These are phyloP conservation scores for Alitta virens DNA, from an alignment of 2,888 invertebrate species.

Conservation along the genomic window DNA sequence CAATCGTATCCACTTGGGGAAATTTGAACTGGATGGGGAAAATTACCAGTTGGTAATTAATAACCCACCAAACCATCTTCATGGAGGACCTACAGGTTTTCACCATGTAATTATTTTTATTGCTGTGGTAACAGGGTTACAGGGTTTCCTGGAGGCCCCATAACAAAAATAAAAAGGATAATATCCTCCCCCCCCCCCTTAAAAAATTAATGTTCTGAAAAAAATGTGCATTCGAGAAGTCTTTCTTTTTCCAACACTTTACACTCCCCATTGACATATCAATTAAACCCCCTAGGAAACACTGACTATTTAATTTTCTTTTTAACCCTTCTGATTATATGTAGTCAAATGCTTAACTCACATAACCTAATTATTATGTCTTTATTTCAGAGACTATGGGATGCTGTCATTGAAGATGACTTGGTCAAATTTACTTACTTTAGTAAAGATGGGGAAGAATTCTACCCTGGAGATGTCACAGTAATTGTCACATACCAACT, in stretches of 20 bases:
- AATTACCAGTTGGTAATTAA: slow-evolving; percentile 73
- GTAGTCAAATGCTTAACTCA: too few species aligned
- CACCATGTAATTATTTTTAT: slow-evolving; percentile 64
- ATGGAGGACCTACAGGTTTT: slow-evolving; percentile 83
- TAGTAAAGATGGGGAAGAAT: slow-evolving; percentile 77
- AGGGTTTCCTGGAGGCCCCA: too few species aligned
- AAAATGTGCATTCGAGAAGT: too few species aligned
- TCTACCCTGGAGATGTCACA: slow-evolving; percentile 81
- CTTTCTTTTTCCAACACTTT: too few species aligned
- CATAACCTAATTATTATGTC: not conserved
- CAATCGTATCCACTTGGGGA: slow-evolving; percentile 71
- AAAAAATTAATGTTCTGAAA: too few species aligned
- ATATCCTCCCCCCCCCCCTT: too few species aligned
- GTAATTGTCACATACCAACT: slow-evolving; percentile 72
- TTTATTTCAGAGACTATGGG: slow-evolving; percentile 66
- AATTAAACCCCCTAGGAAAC: too few species aligned
- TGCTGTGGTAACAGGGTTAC: too few species aligned
- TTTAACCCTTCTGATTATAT: too few species aligned
- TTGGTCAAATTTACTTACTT: slow-evolving; percentile 73
- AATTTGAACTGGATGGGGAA: slow-evolving; percentile 69
- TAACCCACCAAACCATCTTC: slow-evolving; percentile 69
- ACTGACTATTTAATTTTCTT: too few species aligned
- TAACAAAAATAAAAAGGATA: too few species aligned
- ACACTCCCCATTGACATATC: too few species aligned
- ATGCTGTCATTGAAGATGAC: slow-evolving; percentile 62